Base-by-base conservation (phyloP, 2,888 invertebrate genomes). In the Drosophila meridiana region DNA sequence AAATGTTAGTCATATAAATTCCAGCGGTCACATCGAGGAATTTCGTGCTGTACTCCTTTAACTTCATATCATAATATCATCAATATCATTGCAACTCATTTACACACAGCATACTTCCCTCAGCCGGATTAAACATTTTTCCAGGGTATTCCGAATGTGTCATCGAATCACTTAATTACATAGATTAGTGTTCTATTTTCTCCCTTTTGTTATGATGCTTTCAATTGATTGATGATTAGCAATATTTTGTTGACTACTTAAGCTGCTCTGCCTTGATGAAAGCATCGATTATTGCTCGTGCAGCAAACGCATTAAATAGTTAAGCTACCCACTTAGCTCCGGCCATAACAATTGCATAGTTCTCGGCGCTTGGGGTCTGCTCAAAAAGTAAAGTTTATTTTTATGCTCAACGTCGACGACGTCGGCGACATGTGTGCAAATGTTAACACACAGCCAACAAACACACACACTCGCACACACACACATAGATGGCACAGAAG, bases 281-380 rank as follows among this genome's bases (percentile, higher is more conserved):
- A 6, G 28, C 2, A 13, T 0, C 38, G 38, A 47, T 20, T 71
- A 48, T 47, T 14, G 4, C 56, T 20, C 20, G 20, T 13, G 30
- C 14, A 38, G 43, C 11, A 70, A 50, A 7, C 6, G 34, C 28
- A 42, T 43, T 42, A 30, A 43, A 42, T 40, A 52, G 59, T 38
- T 13, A 42, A 32, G 66, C 58, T 70, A 76, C 70, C 77, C 76
- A 26, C 30, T 50, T 45, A 0, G 57, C 38, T 30, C 20, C 13
- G 52, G 50, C 65, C 43, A 79, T 71, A 83, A 70, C 83, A 75
- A 86, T 90, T 90, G 89, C 87, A 89, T 87, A 87, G 81, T 90
- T 75, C 58, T 53, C 68, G 80, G 77, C 74, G 83, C 72, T 81
- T 43, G 48, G 66, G 81, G 70, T 52, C 81, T 80, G 80, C 69